Evolutionary conservation across 2,797 vertebrate species (phyloP).

Genomic region (Myripristis jacobus): DNA sequence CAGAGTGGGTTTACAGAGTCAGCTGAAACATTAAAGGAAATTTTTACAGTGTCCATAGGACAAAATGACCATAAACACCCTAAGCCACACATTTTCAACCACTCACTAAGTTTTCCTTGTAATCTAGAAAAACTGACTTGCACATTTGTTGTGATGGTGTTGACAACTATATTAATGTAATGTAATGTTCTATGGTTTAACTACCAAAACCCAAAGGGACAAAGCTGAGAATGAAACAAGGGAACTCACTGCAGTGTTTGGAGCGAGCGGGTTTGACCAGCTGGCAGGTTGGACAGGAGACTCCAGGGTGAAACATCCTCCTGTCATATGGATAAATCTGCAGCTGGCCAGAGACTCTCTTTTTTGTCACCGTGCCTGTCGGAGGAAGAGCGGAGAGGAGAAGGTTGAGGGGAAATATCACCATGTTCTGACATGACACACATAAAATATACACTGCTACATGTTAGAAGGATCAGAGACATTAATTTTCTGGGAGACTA

Average conservation of each 20-base stretch:
- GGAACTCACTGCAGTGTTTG: constrained; percentile 93
- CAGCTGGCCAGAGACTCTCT: constrained; percentile 79
- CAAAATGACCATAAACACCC: no score
- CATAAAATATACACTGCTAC: not conserved
- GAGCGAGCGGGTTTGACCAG: constrained; percentile 93
- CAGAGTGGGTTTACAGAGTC: not conserved
- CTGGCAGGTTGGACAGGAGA: constrained; percentile 86
- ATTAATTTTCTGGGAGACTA: no score
- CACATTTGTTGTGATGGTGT: no score
- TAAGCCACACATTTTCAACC: no score
- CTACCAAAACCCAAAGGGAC: not conserved
- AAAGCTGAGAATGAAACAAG: not conserved
- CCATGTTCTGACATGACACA: not conserved
- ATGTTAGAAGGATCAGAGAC: not conserved
- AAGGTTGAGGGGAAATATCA: not conserved
- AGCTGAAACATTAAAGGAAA: no score
- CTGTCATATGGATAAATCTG: constrained; percentile 88
- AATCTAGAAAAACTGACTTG: no score
- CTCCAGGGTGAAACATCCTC: constrained; percentile 85
- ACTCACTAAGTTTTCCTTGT: no score
- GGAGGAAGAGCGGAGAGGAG: not conserved
- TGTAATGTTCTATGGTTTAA: no score
- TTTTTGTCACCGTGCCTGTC: constrained; percentile 88
- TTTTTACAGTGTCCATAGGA: no score
- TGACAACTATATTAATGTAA: no score